phyloP scores from a whole-genome alignment of 2,113 vertebrate species.

The Lepisosteus osseus region DNA sequence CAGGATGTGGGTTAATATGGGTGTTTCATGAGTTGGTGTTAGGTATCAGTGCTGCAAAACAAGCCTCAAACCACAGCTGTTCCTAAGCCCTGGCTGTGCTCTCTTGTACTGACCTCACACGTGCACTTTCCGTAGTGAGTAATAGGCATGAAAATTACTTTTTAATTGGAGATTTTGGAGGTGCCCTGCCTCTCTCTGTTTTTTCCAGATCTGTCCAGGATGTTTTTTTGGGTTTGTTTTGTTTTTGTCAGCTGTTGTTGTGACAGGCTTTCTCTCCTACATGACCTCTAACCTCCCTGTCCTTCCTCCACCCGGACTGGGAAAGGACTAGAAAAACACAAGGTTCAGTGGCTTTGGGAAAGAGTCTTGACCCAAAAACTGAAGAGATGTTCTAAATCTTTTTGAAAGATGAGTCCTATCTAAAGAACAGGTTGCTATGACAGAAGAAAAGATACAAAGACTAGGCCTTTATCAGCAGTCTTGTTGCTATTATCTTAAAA shows the following conservation, averaged over 20 bases:
- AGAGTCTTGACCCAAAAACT: conserved; percentile 11
- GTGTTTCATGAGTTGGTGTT: neutral
- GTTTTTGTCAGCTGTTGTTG: conserved; percentile 16
- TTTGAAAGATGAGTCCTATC: too few species aligned
- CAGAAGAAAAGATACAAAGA: too few species aligned
- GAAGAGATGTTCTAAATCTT: too few species aligned
- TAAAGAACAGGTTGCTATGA: too few species aligned
- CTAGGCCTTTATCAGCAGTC: too few species aligned
- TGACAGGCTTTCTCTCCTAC: neutral
- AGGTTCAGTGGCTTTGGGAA: conserved; percentile 14
- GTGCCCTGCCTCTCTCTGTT: neutral
- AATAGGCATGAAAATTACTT: conserved; percentile 11
- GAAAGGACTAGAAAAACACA: conserved; percentile 19
- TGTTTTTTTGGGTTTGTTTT: neutral
- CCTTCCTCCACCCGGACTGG: conserved; percentile 22
- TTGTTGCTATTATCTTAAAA: too few species aligned
- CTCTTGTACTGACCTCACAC: neutral
- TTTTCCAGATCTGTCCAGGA: neutral
- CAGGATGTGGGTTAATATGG: neutral
- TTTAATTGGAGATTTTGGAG: neutral
- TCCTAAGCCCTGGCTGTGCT: neutral
- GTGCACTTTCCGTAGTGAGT: conserved; percentile 8
- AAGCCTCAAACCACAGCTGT: neutral
- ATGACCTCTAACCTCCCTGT: neutral
- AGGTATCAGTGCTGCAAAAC: neutral